A percentile compares a stretch with the other conserved stretches of the same genome.
phyloP scores from a whole-genome alignment of 2,888 invertebrate genomes.

The Eristalinus sepulchralis region DNA sequence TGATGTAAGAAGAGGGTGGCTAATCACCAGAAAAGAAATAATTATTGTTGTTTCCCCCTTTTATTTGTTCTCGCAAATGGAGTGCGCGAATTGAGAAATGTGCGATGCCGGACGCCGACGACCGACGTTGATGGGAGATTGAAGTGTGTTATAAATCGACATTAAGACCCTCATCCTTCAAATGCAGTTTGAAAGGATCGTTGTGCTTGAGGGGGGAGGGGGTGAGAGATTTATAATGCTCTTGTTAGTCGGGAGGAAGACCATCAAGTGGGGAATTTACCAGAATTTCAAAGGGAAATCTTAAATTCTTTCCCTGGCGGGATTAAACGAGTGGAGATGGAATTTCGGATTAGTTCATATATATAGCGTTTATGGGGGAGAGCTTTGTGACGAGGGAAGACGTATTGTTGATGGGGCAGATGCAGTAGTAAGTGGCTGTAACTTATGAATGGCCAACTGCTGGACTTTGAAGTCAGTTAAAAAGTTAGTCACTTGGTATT shows the following conservation, averaged over 20 bases:
- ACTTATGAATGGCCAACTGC: not conserved
- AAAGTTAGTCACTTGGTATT: too few species aligned
- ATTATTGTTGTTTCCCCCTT: conserved; percentile 47
- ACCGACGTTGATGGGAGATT: conserved; percentile 24
- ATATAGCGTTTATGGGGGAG: conserved; percentile 22
- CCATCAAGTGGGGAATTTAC: conserved; percentile 21
- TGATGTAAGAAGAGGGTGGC: conserved; percentile 63
- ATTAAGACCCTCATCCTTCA: conserved; percentile 69
- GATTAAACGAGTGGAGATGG: not conserved
- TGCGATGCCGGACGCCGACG: not conserved
- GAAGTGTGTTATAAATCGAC: conserved; percentile 67
- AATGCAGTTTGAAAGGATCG: conserved; percentile 37
- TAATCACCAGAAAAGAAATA: conserved; percentile 65
- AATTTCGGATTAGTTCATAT: not conserved
- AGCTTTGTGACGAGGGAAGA: not conserved
- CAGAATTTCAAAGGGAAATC: not conserved
- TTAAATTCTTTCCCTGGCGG: not conserved
- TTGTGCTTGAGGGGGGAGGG: not conserved
- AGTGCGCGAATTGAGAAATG: conserved; percentile 53
- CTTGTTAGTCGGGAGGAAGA: conserved; percentile 31
- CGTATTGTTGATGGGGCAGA: not conserved
- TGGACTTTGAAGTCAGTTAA: too few species aligned
- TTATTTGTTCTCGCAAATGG: conserved; percentile 18
- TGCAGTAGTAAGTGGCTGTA: not conserved
- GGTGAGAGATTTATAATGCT: conserved; percentile 56